Percentiles rank a stretch among this genome's conserved stretches.
Evolutionary conservation across 2,888 invertebrate species (phyloP).

Genomic region (Tenthredo distinguenda): DNA sequence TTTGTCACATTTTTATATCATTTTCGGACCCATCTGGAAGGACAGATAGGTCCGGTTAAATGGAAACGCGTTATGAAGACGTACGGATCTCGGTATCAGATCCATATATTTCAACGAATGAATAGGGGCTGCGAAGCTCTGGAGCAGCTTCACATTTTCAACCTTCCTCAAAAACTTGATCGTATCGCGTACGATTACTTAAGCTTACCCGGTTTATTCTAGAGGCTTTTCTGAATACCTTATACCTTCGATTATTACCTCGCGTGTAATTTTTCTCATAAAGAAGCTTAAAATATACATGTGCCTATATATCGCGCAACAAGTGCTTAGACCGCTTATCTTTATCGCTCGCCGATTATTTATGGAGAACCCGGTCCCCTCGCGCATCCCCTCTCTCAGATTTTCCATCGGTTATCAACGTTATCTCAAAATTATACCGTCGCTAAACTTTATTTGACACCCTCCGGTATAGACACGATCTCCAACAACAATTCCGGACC

Average conservation of each 20-base stretch:
- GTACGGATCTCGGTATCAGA: not conserved
- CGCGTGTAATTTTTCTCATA: not conserved
- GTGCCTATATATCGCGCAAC: slow-evolving; percentile 33
- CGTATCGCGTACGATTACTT: slow-evolving; percentile 1
- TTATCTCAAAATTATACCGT: slow-evolving; percentile 41
- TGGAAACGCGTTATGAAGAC: not conserved
- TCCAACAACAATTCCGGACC: slow-evolving; percentile 1
- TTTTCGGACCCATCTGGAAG: not conserved
- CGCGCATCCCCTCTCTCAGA: not conserved
- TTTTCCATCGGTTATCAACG: slow-evolving; percentile 29
- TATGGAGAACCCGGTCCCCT: slow-evolving; percentile 29
- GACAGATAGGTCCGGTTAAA: not conserved
- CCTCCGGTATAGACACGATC: slow-evolving; percentile 8
- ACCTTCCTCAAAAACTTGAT: not conserved
- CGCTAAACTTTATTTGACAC: slow-evolving; percentile 19
- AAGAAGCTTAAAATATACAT: slow-evolving; percentile 23
- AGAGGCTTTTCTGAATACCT: slow-evolving; percentile 3
- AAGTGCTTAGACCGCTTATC: slow-evolving; percentile 47
- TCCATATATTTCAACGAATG: not conserved
- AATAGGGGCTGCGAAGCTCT: not conserved
- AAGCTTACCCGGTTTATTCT: not conserved
- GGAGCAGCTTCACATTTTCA: not conserved
- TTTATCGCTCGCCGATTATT: slow-evolving; percentile 42
- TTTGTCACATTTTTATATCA: not conserved
- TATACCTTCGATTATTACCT: not conserved